phyloP scores from a whole-genome alignment of 2,888 invertebrate genomes.

The Periphyllus acericola region DNA sequence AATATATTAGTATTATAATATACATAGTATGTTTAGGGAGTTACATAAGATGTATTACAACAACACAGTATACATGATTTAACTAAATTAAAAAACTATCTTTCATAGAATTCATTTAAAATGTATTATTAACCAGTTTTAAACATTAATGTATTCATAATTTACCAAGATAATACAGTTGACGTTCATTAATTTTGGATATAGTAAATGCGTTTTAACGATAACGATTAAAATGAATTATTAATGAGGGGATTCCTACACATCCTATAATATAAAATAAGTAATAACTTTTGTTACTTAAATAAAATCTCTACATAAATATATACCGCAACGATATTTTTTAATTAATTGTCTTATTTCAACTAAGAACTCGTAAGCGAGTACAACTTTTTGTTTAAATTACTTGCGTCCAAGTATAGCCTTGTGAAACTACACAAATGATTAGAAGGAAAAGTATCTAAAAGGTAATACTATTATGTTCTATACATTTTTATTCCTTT shows the following conservation, averaged over 20 bases:
- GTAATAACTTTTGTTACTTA: conserved; percentile 34
- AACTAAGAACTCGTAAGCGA: not conserved
- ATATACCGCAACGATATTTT: not conserved
- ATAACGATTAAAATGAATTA: conserved; percentile 40
- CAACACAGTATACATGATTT: not conserved
- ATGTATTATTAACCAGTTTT: conserved; percentile 36
- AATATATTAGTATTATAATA: not conserved
- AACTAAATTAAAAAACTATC: not conserved
- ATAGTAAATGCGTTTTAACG: conserved; percentile 28
- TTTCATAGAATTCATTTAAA: conserved; percentile 13
- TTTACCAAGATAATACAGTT: conserved; percentile 26
- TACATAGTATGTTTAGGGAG: not conserved
- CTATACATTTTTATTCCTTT: not conserved
- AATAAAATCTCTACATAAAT: not conserved
- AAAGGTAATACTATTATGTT: not conserved
- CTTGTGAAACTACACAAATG: not conserved
- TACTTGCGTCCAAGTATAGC: not conserved
- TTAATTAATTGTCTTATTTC: conserved; percentile 30
- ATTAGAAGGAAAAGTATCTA: not conserved
- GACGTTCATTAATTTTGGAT: conserved; percentile 8
- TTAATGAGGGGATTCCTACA: not conserved
- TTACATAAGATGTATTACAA: not conserved
- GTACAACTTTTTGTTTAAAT: conserved; percentile 13
- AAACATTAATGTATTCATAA: not conserved
- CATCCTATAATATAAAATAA: not conserved